These are phyloP conservation scores for Drosophila pseudotalamancana DNA, from an alignment of 2,888 invertebrate species.

Conservation along the genomic window DNA sequence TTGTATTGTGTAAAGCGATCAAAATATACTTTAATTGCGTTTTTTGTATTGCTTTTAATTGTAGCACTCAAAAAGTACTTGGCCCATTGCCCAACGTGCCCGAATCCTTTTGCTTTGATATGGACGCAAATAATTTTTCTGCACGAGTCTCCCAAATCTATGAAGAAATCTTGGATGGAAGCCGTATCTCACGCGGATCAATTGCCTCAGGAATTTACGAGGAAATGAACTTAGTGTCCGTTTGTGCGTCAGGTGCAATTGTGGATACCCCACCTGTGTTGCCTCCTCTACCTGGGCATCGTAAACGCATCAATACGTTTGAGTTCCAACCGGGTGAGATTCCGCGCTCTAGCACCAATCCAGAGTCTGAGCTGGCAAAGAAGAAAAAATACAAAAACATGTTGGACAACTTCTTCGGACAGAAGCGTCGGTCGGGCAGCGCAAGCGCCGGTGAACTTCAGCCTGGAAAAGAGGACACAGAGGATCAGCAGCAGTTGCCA, in stretches of 20 bases:
- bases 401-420: constrained; percentile 81
- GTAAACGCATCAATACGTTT: constrained; percentile 83
- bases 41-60: neutral
- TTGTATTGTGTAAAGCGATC: neutral
- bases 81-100: constrained; percentile 83
- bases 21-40: neutral
- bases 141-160: constrained; percentile 83
- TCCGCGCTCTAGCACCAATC: constrained; percentile 83
- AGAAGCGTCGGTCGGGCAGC: constrained; percentile 71
- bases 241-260: constrained; percentile 32
- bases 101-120: constrained; percentile 59
- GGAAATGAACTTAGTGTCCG: constrained; percentile 82
- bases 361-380: constrained; percentile 82
- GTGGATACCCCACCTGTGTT: constrained; percentile 62
- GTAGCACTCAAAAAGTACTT: constrained; percentile 65
- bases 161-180: constrained; percentile 83
- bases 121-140: constrained; percentile 65
- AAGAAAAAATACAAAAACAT: constrained; percentile 82
- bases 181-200: constrained; percentile 80
- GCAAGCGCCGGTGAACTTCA: constrained; percentile 71
- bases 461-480: constrained; percentile 34
- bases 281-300: constrained; percentile 81
- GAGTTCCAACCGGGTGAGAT: constrained; percentile 72
- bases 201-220: constrained; percentile 84
- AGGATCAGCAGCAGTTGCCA: constrained; percentile 6